Evolutionary conservation across 1,140 invertebrate genomes (phyloP).

Genomic region (Heliconius melpomene): DNA sequence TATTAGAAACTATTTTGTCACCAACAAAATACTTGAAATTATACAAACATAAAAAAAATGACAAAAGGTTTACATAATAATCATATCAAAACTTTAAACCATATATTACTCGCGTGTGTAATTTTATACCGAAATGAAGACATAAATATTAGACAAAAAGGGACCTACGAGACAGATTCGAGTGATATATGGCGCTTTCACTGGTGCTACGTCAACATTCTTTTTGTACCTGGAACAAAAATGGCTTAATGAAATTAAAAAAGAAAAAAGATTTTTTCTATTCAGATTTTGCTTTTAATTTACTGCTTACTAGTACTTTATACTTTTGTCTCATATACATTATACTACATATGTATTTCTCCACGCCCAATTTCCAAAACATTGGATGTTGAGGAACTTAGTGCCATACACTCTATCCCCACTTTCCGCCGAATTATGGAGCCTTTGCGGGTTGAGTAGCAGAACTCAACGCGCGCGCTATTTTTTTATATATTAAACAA

Average conservation of each 20-base stretch:
- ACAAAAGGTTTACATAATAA: not conserved
- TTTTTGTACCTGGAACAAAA: conserved; percentile 16
- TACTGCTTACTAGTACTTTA: not conserved
- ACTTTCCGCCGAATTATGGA: no score
- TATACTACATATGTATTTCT: no score
- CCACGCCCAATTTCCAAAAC: no score
- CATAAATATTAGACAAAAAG: conserved; percentile 19
- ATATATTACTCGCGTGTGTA: not conserved
- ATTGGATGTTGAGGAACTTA: no score
- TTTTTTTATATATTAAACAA: not conserved
- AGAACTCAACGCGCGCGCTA: no score
- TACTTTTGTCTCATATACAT: no score
- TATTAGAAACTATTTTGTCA: no score
- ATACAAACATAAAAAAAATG: not conserved
- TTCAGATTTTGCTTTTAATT: not conserved
- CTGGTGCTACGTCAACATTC: conserved; percentile 11
- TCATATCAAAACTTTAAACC: not conserved
- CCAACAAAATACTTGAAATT: no score
- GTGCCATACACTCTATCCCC: no score
- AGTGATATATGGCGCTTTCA: conserved; percentile 16
- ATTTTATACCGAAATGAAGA: conserved; percentile 17
- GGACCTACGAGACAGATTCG: conserved; percentile 17
- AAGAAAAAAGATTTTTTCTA: not conserved
- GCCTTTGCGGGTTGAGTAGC: no score
- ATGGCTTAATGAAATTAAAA: conserved; percentile 4